Evolutionary conservation across 2,797 vertebrate species (phyloP), one percentile per base, ranked within the genome.

Genomic region (Hyperoplus immaculatus): DNA sequence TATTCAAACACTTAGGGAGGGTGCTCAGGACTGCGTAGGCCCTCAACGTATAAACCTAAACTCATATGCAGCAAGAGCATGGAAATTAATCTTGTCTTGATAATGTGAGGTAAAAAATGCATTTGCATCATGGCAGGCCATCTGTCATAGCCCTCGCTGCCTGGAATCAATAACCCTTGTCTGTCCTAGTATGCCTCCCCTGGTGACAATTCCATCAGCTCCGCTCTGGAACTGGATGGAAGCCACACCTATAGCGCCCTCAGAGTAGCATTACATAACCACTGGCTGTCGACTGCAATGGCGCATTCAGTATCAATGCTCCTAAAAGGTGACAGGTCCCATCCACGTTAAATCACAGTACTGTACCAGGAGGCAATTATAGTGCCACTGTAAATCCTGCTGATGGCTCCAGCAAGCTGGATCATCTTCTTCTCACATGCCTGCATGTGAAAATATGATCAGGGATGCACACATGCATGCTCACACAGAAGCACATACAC

Each of bases 341-440:
- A 50, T 50, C 15, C 72, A 14, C 64, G 69, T 72, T 87, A 79
- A 88, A 89, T 87, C 82, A 78, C 78, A 11, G 49, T 49, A 60
- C 83, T 79, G 71, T 81, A 87, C 77, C 82, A 63, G 84, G 81
- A 88, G 75, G 86, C 89, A 89, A 91, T 93, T 90, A 89, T 80
- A 77, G 73, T 53, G 78, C 78, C 8, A 29, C 61, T 53, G 76
- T 86, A 87, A 87, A 93, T 90, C 85, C 82, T 77, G 54, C 9
- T n/a, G 41, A 85, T 87, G 56, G 80, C 83, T 63, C 39, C 38
- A 7, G 61, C 53, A 42, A 79, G 72, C 81, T 71, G 82, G 68
- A 88, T 89, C 61, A 80, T 86, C 84, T 81, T 59, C 60, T 60
- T 59, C 60, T 60, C 73, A 51, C 72, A 70, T 67, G 75, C 62